These are phyloP conservation scores for Drosophila ercepeae DNA, from an alignment of 1,140 invertebrate genomes.

Conservation along the genomic window DNA sequence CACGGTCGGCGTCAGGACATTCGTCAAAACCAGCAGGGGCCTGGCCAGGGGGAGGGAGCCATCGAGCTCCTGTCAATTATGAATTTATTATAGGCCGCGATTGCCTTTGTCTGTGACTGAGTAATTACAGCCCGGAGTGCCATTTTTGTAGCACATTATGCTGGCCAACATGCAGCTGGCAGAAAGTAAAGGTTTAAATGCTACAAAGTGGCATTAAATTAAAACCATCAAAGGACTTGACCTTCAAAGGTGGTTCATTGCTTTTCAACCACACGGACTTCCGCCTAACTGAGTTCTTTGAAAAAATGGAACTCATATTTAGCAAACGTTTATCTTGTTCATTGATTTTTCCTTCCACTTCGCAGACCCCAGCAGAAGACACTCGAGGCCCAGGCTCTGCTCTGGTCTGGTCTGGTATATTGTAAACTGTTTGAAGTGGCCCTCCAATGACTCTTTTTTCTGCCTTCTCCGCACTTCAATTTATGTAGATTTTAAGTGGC, in stretches of 20 bases:
- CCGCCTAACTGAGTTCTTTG: not conserved
- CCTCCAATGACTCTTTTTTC: conserved; percentile 42
- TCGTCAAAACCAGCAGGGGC: conserved; percentile 48
- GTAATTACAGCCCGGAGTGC: conserved; percentile 37
- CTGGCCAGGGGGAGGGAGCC: not conserved
- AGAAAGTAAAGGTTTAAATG: not conserved
- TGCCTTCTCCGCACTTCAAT: conserved; percentile 38
- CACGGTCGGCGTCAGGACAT: conserved; percentile 51
- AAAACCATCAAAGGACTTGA: not conserved
- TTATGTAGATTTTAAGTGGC: conserved; percentile 78
- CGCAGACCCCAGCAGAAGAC: conserved; percentile 9
- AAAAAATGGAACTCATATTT: conserved; percentile 40
- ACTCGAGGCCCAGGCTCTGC: conserved; percentile 13
- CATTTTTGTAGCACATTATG: conserved; percentile 1
- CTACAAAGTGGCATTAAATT: not conserved
- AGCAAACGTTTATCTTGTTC: conserved; percentile 50
- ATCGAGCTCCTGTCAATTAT: conserved; percentile 40
- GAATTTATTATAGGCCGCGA: conserved; percentile 42
- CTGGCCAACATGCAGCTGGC: not conserved
- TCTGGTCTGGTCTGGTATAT: conserved; percentile 48
- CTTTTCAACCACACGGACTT: conserved; percentile 12
- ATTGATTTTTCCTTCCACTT: conserved; percentile 49
- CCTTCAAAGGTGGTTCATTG: not conserved
- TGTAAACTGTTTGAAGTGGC: conserved; percentile 65
- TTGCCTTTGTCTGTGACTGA: conserved; percentile 27